Percentiles rank a stretch among this genome's conserved stretches.
phyloP scores from a whole-genome alignment of 2,797 vertebrate genomes.

The Cryptoprocta ferox region DNA sequence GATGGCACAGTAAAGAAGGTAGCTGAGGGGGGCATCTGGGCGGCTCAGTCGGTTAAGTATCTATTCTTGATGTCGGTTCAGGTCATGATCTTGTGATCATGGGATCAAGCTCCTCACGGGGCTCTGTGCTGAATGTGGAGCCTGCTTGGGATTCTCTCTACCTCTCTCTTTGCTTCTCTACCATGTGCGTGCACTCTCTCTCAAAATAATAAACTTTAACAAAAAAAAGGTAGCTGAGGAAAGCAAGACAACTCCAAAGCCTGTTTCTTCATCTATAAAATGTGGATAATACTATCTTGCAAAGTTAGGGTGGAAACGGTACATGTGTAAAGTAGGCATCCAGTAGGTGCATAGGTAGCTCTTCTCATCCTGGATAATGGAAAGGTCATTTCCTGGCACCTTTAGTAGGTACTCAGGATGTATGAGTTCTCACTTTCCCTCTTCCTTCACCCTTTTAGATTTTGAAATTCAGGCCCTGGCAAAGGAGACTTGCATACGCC shows the following conservation, averaged over 20 bases:
- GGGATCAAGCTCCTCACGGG: too few species aligned
- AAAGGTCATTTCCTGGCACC: neutral
- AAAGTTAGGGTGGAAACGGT: neutral
- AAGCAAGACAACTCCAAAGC: neutral
- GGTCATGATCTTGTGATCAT: too few species aligned
- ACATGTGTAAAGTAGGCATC: neutral
- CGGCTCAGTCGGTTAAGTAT: too few species aligned
- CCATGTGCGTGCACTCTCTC: too few species aligned
- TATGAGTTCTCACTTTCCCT: neutral
- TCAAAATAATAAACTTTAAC: too few species aligned
- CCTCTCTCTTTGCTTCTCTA: too few species aligned
- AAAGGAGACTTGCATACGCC: neutral
- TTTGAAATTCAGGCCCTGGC: conserved; percentile 43
- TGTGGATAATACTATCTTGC: neutral
- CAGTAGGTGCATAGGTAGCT: neutral
- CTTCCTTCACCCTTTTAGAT: neutral
- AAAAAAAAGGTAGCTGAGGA: neutral
- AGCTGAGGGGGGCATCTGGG: neutral
- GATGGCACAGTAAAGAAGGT: neutral
- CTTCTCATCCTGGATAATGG: neutral
- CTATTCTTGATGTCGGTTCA: too few species aligned
- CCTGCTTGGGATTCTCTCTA: too few species aligned
- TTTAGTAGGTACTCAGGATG: neutral
- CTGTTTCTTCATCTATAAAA: conserved; percentile 34
- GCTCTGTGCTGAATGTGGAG: too few species aligned